These are phyloP conservation scores for Amblyjoppa fuscipennis DNA, from an alignment of 2,888 invertebrate species.

Conservation along the genomic window DNA sequence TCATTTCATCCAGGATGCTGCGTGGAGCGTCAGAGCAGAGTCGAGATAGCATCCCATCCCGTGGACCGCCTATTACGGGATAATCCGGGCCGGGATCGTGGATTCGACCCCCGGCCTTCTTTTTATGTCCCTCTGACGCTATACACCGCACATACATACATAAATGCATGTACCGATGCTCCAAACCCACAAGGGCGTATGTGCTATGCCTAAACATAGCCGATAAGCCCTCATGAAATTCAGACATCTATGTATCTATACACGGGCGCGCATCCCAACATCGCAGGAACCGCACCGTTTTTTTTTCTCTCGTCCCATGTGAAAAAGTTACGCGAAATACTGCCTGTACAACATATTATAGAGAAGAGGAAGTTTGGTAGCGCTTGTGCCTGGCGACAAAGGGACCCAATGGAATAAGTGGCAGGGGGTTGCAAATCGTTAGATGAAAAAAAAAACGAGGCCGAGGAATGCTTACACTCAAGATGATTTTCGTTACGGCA, in stretches of 20 bases:
- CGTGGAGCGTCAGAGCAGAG: conserved; percentile 43
- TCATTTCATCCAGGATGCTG: conserved; percentile 70
- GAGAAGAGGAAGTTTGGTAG: conserved; percentile 44
- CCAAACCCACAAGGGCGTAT: conserved; percentile 14
- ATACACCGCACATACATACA: conserved; percentile 13
- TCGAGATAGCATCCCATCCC: conserved; percentile 66
- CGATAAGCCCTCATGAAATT: too few species aligned
- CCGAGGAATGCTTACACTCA: conserved; percentile 32
- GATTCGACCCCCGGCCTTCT: conserved; percentile 67
- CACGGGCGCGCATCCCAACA: not conserved
- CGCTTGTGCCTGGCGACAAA: conserved; percentile 35
- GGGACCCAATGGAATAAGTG: not conserved
- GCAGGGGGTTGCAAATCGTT: conserved; percentile 57
- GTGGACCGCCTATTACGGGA: conserved; percentile 72
- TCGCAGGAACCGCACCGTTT: conserved; percentile 15
- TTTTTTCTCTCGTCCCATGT: conserved; percentile 41
- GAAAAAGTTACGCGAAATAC: conserved; percentile 37
- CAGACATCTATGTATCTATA: too few species aligned
- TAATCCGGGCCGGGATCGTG: conserved; percentile 70
- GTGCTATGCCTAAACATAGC: too few species aligned
- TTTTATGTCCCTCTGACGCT: conserved; percentile 57
- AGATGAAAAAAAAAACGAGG: conserved; percentile 23
- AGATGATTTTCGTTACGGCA: conserved; percentile 61
- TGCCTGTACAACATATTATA: conserved; percentile 55
- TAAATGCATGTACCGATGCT: not conserved